These are phyloP conservation scores for Stichodactyla mertensii DNA, from an alignment of 64 coral and sea anemone genomes.

Conservation along the genomic window DNA sequence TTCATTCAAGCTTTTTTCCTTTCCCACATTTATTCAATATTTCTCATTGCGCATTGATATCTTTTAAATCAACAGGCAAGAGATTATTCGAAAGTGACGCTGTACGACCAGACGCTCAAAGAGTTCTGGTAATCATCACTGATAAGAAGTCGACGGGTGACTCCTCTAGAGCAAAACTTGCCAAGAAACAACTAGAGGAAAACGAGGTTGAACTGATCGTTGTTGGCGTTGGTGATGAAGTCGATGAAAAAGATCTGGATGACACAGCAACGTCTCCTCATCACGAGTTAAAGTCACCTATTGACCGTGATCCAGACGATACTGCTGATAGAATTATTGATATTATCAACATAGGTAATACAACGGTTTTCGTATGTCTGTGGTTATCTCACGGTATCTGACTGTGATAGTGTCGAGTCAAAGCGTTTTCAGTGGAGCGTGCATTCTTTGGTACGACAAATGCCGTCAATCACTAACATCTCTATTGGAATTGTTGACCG, in stretches of 20 bases:
- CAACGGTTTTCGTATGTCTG: too few relatives aligned
- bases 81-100: constrained; percentile 43
- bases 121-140: constrained; percentile 59
- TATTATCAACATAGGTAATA: constrained; percentile 25
- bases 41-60: not conserved
- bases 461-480: too few relatives aligned
- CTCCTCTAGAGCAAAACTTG: not conserved
- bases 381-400: too few relatives aligned
- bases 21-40: not conserved
- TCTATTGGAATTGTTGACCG: too few relatives aligned
- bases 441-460: too few relatives aligned
- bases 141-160: constrained; percentile 63
- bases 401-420: too few relatives aligned
- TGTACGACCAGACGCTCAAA: constrained; percentile 46
- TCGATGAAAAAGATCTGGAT: not conserved
- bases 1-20: not conserved
- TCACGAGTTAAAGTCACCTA: constrained; percentile 20
- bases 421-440: too few relatives aligned
- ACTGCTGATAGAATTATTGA: constrained; percentile 37
- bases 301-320: constrained; percentile 11
- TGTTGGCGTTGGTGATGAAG: constrained; percentile 32
- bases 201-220: constrained; percentile 38
- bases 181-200: constrained; percentile 25
- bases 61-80: not conserved
- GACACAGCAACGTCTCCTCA: constrained; percentile 31